phyloP scores from a whole-genome alignment of 2,797 vertebrate species.

The Acanthiza pusilla region DNA sequence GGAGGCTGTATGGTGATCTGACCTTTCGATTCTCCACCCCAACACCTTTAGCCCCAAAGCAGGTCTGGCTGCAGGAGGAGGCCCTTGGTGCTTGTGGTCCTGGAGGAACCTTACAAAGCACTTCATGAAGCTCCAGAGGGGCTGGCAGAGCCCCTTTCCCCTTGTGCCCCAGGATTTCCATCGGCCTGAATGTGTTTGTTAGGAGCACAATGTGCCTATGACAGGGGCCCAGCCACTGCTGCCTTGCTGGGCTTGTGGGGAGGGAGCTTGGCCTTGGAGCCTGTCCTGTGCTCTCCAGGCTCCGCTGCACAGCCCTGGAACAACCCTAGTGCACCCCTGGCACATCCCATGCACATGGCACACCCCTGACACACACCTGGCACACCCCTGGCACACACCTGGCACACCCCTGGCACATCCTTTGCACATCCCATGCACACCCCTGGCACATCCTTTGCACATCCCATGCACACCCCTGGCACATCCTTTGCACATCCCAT shows the following conservation, averaged over 20 bases:
- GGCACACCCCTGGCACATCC: background rate
- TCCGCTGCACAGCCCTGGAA: background rate
- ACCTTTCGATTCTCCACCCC: background rate
- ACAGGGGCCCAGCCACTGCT: background rate
- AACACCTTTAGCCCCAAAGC: background rate
- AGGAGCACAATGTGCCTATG: background rate
- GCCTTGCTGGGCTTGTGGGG: background rate
- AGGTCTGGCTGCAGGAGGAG: background rate
- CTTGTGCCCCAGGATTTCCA: background rate
- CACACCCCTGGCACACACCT: too few species aligned
- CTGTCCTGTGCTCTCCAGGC: background rate
- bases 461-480: too few species aligned
- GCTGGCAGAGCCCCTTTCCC: background rate
- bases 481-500: too few species aligned
- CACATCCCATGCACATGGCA: too few species aligned
- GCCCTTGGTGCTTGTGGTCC: background rate
- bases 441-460: background rate
- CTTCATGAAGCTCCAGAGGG: background rate
- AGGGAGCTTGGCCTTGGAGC: background rate
- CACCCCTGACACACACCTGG: background rate
- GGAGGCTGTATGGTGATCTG: background rate
- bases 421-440: background rate
- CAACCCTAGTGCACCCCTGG: too few species aligned
- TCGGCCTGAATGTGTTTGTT: accelerated
- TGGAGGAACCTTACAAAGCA: background rate